phyloP scores from a whole-genome alignment of 2,888 invertebrate species.

The Calameuta idolon region DNA sequence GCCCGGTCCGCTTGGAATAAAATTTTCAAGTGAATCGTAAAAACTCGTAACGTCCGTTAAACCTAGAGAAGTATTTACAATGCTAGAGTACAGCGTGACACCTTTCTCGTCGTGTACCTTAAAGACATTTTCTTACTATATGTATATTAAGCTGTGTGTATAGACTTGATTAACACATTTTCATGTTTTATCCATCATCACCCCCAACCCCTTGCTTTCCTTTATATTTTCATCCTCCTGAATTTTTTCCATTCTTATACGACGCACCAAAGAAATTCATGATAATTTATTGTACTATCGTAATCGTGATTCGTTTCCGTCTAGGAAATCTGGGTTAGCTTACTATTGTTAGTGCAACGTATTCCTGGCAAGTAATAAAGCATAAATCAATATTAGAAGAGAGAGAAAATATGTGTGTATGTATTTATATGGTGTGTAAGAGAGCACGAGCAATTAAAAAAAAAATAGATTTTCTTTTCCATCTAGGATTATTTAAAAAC shows the following conservation, averaged over 20 bases:
- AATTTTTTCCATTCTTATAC: neutral
- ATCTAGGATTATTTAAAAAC: neutral
- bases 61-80: conserved; percentile 7
- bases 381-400: neutral
- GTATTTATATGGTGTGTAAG: neutral
- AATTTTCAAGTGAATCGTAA: conserved; percentile 1
- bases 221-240: neutral
- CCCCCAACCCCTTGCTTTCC: neutral
- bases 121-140: neutral
- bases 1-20: conserved; percentile 2
- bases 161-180: neutral
- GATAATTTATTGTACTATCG: neutral
- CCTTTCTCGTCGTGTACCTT: neutral
- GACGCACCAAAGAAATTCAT: neutral
- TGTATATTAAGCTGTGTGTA: neutral
- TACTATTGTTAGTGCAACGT: neutral
- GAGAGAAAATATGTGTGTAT: too few species aligned
- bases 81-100: conserved; percentile 2
- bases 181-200: neutral
- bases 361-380: neutral
- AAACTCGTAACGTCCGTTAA: conserved; percentile 1
- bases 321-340: neutral
- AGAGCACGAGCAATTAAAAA: neutral
- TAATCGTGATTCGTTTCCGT: neutral
- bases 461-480: neutral